Evolutionary conservation across 2,113 vertebrate genomes (phyloP).

Genomic region (Penelope pileata): DNA sequence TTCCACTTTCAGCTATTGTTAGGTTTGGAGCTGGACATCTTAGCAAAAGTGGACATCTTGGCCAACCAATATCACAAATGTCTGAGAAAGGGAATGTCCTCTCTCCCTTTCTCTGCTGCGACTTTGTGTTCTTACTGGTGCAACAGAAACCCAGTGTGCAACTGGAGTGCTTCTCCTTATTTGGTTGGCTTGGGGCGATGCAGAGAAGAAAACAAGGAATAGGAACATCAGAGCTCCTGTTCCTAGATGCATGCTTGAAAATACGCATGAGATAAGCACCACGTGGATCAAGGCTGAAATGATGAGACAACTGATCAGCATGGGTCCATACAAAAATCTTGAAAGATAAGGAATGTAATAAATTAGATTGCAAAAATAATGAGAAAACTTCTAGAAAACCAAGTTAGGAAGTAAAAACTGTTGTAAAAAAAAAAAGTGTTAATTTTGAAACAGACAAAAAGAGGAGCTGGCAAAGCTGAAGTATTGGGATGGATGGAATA

Average conservation of each 20-base stretch:
- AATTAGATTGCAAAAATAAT: not conserved
- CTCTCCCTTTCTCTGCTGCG: accelerated
- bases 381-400: not conserved
- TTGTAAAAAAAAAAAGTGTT: not conserved
- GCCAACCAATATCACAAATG: not conserved
- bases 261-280: not conserved
- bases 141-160: not conserved
- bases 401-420: not conserved
- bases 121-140: not conserved
- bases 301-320: not conserved
- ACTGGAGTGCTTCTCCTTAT: not conserved
- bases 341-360: not conserved
- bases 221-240: not conserved
- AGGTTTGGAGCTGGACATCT: not conserved
- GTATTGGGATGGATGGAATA: not conserved
- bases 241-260: not conserved
- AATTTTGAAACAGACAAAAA: not conserved
- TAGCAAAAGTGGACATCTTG: not conserved
- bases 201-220: not conserved
- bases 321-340: not conserved
- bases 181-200: not conserved
- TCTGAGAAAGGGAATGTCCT: accelerated
- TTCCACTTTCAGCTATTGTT: not conserved
- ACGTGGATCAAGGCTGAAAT: not conserved
- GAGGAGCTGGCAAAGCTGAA: not conserved